phyloP scores from a whole-genome alignment of 2,888 invertebrate species.

The Ceratothoa steindachneri region DNA sequence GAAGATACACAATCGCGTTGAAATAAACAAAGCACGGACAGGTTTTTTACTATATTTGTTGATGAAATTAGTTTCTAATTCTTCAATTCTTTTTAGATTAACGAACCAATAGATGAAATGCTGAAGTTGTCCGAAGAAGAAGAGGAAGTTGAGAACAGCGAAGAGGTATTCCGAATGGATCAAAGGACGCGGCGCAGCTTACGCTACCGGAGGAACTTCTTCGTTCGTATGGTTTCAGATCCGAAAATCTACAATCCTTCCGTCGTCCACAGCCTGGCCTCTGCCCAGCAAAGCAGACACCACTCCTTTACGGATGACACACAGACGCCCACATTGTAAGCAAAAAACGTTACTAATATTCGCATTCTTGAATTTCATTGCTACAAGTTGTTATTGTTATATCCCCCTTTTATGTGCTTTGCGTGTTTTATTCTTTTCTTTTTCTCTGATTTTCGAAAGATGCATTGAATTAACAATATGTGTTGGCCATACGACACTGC shows the following conservation, averaged over 20 bases:
- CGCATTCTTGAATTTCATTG: no score
- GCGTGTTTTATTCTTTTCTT: no score
- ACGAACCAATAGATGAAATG: not conserved
- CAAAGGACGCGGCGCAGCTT: slow-evolving; percentile 73
- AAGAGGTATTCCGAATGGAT: slow-evolving; percentile 70
- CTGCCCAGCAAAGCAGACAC: not conserved
- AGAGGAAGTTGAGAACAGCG: slow-evolving; percentile 58
- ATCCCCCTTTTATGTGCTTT: no score
- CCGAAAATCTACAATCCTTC: slow-evolving; percentile 93
- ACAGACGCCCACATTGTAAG: not conserved
- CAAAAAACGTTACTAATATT: slow-evolving; percentile 1
- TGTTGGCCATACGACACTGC: no score
- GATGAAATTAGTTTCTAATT: not conserved
- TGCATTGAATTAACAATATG: no score
- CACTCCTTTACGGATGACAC: not conserved
- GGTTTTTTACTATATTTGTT: no score
- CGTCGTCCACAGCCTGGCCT: slow-evolving; percentile 66
- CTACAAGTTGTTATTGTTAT: no score
- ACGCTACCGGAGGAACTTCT: slow-evolving; percentile 85
- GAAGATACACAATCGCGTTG: no score
- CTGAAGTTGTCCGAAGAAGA: not conserved
- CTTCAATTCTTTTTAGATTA: not conserved
- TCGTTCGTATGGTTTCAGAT: slow-evolving; percentile 91
- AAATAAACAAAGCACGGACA: no score
- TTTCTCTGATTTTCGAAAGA: no score